These are phyloP conservation scores for Hyppa rectilinea DNA, from an alignment of 2,888 invertebrate genomes.

Conservation along the genomic window DNA sequence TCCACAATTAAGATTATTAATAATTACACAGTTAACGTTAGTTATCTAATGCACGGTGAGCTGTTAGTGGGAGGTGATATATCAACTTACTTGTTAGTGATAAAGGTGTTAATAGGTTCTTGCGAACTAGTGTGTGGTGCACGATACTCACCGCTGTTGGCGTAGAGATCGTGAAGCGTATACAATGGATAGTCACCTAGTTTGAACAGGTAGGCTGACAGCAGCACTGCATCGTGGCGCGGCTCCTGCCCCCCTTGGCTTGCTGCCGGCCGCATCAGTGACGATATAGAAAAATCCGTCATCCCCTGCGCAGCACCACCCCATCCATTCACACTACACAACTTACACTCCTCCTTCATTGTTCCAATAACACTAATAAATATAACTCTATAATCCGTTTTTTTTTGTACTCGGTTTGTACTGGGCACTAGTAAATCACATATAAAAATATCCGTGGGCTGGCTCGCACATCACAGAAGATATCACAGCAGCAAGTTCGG, in stretches of 20 bases:
- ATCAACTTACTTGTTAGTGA: conserved; percentile 70
- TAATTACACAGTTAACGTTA: conserved; percentile 48
- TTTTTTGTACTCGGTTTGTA: conserved; percentile 91
- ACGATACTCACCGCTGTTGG: conserved; percentile 87
- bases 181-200: conserved; percentile 90
- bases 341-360: conserved; percentile 90
- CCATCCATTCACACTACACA: conserved; percentile 88
- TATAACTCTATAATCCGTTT: conserved; percentile 83
- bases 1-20: conserved; percentile 35
- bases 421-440: conserved; percentile 90
- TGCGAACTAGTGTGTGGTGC: conserved; percentile 76
- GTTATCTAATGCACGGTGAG: conserved; percentile 47
- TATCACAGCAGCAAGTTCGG: conserved; percentile 88
- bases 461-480: conserved; percentile 88
- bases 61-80: conserved; percentile 64
- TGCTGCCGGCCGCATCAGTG: conserved; percentile 87
- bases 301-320: conserved; percentile 79
- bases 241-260: conserved; percentile 82
- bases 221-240: conserved; percentile 85
- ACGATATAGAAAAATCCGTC: conserved; percentile 88
- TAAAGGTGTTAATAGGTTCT: conserved; percentile 69
- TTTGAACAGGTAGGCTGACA: conserved; percentile 90
- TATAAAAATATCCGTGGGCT: conserved; percentile 89
- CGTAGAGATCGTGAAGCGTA: conserved; percentile 87
- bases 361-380: conserved; percentile 79